These are phyloP conservation scores for Naja naja DNA, from an alignment of 2,113 vertebrate genomes.

Conservation along the genomic window DNA sequence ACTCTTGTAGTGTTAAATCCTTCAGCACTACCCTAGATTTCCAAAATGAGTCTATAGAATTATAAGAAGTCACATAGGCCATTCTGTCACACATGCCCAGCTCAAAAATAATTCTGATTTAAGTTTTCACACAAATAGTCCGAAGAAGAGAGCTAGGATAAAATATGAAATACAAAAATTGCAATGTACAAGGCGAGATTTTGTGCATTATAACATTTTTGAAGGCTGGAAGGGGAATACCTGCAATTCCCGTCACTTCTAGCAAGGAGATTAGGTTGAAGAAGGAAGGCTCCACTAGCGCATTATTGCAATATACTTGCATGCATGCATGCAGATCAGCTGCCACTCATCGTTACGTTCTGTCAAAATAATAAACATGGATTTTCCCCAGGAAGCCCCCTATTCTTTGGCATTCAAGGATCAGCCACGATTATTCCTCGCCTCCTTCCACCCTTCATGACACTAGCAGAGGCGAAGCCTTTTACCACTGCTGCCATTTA, in stretches of 20 bases:
- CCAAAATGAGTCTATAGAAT: background rate
- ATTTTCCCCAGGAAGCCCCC: background rate
- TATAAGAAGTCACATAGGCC: background rate
- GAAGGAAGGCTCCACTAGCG: background rate
- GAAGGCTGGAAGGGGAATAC: background rate
- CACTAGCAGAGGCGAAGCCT: background rate
- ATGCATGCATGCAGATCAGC: background rate
- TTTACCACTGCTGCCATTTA: background rate
- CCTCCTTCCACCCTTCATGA: background rate
- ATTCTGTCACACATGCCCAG: background rate
- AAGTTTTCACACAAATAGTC: background rate
- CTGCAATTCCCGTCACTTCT: background rate
- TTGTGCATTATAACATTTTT: background rate
- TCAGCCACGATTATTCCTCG: background rate
- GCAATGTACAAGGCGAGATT: too few relatives aligned
- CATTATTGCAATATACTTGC: background rate
- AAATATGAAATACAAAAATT: background rate
- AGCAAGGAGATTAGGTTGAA: background rate
- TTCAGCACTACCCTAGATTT: background rate
- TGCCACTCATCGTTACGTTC: background rate
- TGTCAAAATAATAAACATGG: background rate
- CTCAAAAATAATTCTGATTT: background rate
- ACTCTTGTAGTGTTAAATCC: background rate
- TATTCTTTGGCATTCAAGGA: background rate
- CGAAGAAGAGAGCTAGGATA: background rate